These are phyloP conservation scores for Lanius collurio DNA, from an alignment of 2,113 vertebrate species.

Conservation along the genomic window DNA sequence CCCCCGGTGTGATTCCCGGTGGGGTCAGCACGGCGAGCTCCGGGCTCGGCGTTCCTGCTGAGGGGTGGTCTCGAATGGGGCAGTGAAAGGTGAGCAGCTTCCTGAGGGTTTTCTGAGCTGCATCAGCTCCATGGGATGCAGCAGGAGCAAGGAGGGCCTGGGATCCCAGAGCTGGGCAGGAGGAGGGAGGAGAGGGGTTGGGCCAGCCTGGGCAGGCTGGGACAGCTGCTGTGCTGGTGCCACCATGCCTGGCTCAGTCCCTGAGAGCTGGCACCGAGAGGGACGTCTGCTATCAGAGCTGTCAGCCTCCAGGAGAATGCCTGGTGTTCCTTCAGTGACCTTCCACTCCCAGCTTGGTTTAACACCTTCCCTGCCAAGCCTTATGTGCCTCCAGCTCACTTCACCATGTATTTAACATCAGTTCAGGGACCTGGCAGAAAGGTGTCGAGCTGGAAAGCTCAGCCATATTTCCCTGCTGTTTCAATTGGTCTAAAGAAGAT, in stretches of 20 bases:
- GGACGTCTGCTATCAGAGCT: fast-evolving
- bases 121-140: fast-evolving
- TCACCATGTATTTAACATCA: fast-evolving
- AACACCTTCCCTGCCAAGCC: neutral
- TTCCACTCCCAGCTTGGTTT: neutral
- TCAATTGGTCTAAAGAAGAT: fast-evolving
- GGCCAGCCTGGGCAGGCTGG: neutral
- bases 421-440: neutral
- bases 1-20: fast-evolving
- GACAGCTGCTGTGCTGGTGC: neutral
- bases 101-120: neutral
- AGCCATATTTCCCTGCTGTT: neutral
- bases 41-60: fast-evolving
- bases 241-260: fast-evolving
- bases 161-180: neutral
- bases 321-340: fast-evolving
- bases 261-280: neutral
- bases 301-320: neutral
- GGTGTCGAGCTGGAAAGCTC: neutral
- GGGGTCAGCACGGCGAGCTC: neutral
- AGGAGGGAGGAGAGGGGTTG: neutral
- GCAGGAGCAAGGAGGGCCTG: neutral
- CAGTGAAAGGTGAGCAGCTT: fast-evolving
- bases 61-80: fast-evolving
- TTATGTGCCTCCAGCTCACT: neutral